Evolutionary conservation across 23 tunicate species (phyloP).

Genomic region (Botrylloides violaceus): DNA sequence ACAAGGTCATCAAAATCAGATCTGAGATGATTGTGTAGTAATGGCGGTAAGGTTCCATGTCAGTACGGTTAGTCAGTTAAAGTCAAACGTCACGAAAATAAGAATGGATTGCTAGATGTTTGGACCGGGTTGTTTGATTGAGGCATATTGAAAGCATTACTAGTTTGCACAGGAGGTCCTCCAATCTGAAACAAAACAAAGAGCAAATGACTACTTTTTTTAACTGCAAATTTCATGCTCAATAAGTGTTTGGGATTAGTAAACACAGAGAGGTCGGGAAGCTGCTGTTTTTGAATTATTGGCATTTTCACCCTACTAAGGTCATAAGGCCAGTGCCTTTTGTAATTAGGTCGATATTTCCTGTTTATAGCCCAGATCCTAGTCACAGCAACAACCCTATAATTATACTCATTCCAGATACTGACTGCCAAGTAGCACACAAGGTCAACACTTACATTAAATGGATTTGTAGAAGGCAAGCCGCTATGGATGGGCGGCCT

Average conservation of each 20-base stretch:
- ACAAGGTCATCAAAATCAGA: neutral
- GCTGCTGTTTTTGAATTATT: no score
- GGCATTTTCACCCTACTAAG: no score
- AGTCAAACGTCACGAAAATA: neutral
- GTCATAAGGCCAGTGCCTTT: no score
- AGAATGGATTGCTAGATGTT: neutral
- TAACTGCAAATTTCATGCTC: no score
- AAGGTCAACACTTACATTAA: conserved; percentile 14
- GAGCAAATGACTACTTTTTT: no score
- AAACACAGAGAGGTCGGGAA: no score
- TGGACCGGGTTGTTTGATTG: neutral
- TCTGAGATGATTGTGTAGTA: neutral
- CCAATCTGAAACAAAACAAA: neutral
- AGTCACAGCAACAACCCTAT: no score
- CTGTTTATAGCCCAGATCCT: no score
- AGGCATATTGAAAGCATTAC: neutral
- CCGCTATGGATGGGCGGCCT: neutral
- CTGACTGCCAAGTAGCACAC: no score
- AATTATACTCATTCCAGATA: no score
- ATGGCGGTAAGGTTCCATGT: neutral
- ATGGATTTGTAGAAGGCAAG: conserved; percentile 23
- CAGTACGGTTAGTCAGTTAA: neutral
- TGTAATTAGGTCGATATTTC: no score
- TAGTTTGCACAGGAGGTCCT: neutral
- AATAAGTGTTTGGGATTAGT: no score